A percentile compares a stretch with the other conserved stretches of the same genome.
Conservation (phyloP, 2,797 vertebrate species). For the Cheirogaleus major region DNA sequence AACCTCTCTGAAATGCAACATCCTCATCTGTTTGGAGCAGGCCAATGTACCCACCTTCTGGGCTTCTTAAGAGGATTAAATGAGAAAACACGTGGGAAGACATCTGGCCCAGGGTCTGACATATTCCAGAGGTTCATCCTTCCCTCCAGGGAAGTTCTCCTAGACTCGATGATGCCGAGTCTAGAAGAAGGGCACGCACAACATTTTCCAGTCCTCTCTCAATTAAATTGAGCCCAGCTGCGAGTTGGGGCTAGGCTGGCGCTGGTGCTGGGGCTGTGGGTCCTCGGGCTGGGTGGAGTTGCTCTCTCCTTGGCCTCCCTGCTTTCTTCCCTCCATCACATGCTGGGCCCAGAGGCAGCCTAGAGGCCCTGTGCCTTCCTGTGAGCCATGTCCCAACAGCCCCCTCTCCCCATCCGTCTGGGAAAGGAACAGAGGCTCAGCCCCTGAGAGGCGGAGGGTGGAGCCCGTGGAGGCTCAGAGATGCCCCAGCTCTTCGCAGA, state of each 20-base stretch:
- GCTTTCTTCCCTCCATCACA: neutral
- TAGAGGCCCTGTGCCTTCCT: neutral
- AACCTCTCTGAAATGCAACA: neutral
- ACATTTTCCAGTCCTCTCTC: neutral
- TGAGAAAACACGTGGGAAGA: neutral
- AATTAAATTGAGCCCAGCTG: neutral
- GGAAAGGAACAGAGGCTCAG: conserved; percentile 31
- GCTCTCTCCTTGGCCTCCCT: neutral
- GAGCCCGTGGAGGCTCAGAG: neutral
- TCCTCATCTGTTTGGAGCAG: neutral
- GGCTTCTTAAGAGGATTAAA: neutral
- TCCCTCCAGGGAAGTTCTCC: neutral
- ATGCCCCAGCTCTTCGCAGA: neutral
- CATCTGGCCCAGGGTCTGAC: neutral
- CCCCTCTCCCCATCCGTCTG: neutral
- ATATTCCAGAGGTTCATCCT: neutral
- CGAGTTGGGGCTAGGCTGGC: neutral
- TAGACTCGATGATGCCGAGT: neutral
- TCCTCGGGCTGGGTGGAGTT: neutral
- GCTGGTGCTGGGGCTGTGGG: neutral
- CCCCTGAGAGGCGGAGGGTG: conserved; percentile 21
- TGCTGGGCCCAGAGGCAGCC: neutral
- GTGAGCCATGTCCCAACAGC: neutral
- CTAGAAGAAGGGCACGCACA: neutral
- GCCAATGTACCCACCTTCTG: no score